These are phyloP conservation scores for Otolemur crassicaudatus DNA, from an alignment of 2,797 vertebrate species.

Conservation along the genomic window DNA sequence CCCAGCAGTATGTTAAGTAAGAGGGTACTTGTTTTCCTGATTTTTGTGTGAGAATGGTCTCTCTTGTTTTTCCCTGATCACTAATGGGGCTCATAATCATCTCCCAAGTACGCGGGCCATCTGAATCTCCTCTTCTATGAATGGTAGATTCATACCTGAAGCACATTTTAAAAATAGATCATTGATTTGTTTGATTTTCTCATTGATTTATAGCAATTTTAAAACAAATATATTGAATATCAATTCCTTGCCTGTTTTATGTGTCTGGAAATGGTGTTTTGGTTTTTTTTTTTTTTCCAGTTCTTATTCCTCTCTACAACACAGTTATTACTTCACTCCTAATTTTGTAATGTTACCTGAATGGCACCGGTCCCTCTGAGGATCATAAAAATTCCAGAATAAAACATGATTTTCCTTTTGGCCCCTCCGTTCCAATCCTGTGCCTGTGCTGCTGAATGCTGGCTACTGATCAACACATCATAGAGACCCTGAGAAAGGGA, in stretches of 20 bases:
- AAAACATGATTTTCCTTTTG: conserved; percentile 40
- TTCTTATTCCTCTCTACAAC: not conserved
- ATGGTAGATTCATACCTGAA: not conserved
- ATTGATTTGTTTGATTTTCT: conserved; percentile 49
- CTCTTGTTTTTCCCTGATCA: not conserved
- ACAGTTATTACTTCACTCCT: not conserved
- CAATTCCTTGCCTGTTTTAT: not conserved
- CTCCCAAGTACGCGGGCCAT: not conserved
- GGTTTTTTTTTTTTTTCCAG: not conserved
- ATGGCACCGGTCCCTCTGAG: not conserved
- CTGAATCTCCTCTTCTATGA: not conserved
- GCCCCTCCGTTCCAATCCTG: not conserved
- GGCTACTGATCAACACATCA: not conserved
- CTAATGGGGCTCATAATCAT: not conserved
- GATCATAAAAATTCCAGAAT: conserved; percentile 42
- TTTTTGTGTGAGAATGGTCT: not conserved
- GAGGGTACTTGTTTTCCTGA: not conserved
- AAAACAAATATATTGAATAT: not conserved
- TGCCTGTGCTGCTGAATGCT: not conserved
- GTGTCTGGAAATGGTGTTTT: not conserved
- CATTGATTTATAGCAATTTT: not conserved
- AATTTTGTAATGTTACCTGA: conserved; percentile 24
- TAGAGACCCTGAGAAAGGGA: not conserved
- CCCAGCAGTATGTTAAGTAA: accelerated
- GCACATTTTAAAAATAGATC: not conserved